Base-by-base conservation (phyloP, 2,888 invertebrate genomes). In the Bembecia ichneumoniformis region DNA sequence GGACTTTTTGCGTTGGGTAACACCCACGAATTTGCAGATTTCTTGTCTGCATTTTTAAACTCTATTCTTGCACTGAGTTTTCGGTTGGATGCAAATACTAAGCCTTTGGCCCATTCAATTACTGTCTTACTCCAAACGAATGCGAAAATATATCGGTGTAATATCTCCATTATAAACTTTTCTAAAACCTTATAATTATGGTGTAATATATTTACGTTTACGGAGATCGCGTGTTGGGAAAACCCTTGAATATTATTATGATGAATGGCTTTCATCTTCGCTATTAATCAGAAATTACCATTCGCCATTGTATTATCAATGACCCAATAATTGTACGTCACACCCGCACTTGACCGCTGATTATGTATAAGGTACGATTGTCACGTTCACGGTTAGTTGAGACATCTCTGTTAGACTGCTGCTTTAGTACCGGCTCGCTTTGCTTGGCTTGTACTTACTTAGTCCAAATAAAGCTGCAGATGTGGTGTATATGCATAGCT, bases 381-480 rank as follows among this genome's bases (percentile, higher is more conserved):
- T 44, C 44, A 44, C 16, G 40, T 16, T 15, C 44, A 16, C 17
- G 17, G 44, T 44, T 4, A 44, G 7, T 44, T 44, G 14, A 17
- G 17, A 44, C 17, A 44, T 11, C 17, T 44, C 13, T 43, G 43
- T 43, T 14, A 40, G 4, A 40, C 13, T 40, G 40, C 40, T 40
- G n/a, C 40, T 40, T 40, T 40, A n/a, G 14, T 3, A 40, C 3
- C 40, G n/a, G 53, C 9, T 48, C 50, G 51, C 54, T 58, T 67
- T 64, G 59, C 66, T 71, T 65, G 64, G 67, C 58, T 59, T 62
- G 44, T n/a, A 40, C 44, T 44, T 14, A 15, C 13, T 63, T 63
- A n/a, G n/a, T 65, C 66, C 62, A 68, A 71, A 71, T 74, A 71
- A 66, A 65, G 62, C 62, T 63, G 63, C 20, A 7, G 20, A 28